Conservation (phyloP, 2,797 vertebrate genomes). For the Cryptoprocta ferox region DNA sequence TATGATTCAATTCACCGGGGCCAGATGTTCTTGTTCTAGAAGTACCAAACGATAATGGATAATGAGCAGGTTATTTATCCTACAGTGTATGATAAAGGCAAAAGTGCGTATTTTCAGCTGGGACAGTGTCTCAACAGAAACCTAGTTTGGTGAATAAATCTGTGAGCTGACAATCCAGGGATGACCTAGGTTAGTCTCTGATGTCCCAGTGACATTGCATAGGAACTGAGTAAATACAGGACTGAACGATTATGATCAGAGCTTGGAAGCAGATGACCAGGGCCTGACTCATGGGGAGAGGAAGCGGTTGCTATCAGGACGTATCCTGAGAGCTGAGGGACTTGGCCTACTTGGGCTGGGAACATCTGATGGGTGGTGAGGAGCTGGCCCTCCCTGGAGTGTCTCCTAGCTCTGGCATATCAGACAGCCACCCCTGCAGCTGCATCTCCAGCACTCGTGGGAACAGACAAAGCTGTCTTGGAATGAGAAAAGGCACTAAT, state of each 20-base stretch:
- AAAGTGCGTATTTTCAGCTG: neutral
- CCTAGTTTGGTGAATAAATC: neutral
- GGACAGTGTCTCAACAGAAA: neutral
- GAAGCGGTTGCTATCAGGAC: neutral
- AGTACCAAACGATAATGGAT: neutral
- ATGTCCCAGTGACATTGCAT: neutral
- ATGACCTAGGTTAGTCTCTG: neutral
- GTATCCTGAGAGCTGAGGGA: neutral
- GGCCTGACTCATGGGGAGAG: neutral
- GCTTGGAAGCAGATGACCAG: neutral
- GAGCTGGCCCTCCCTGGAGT: neutral
- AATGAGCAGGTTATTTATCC: neutral
- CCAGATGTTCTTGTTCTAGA: neutral
- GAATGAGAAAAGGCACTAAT: constrained; percentile 39
- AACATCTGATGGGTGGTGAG: neutral
- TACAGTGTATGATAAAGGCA: neutral
- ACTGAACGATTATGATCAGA: neutral
- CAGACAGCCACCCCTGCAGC: neutral
- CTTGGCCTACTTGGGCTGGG: neutral
- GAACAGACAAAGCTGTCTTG: neutral
- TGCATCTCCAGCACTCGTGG: neutral
- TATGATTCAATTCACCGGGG: neutral
- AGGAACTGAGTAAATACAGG: neutral
- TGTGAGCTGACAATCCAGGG: neutral
- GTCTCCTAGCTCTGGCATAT: neutral